These are phyloP conservation scores for Macroglossus sobrinus DNA, from an alignment of 2,113 vertebrate species.

Conservation along the genomic window DNA sequence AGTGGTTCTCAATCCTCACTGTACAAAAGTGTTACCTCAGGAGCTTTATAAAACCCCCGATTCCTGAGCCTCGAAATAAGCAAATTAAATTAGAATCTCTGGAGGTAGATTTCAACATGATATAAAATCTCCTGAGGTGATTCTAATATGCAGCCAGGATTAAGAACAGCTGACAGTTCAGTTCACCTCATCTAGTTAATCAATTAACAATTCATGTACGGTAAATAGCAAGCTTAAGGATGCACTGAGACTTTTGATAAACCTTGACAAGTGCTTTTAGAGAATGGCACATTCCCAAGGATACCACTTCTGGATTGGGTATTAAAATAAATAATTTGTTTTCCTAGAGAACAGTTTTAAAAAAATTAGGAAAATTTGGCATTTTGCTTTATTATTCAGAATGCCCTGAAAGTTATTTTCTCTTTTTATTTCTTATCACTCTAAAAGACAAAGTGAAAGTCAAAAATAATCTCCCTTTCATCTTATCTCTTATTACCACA, in stretches of 20 bases:
- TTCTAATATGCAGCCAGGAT: neutral
- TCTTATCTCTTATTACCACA: neutral
- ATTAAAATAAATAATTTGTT: neutral
- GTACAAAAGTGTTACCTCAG: neutral
- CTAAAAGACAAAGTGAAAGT: neutral
- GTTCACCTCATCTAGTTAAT: neutral
- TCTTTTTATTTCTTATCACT: neutral
- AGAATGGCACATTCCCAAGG: neutral
- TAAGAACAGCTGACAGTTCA: neutral
- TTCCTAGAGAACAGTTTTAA: neutral
- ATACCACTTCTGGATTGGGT: neutral
- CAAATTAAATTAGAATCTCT: neutral
- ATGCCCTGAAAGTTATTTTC: neutral
- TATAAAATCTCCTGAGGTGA: neutral
- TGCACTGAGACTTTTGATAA: neutral
- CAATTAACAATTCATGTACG: neutral
- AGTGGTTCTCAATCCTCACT: neutral
- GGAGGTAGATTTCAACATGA: neutral
- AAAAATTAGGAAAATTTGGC: neutral
- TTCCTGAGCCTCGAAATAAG: neutral
- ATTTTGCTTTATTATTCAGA: neutral
- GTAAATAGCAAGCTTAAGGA: neutral
- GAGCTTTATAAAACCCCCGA: neutral
- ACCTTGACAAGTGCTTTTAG: neutral
- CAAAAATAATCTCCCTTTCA: neutral